Evolutionary conservation across 2,113 vertebrate genomes (phyloP).

Genomic region (Percina caprodes): DNA sequence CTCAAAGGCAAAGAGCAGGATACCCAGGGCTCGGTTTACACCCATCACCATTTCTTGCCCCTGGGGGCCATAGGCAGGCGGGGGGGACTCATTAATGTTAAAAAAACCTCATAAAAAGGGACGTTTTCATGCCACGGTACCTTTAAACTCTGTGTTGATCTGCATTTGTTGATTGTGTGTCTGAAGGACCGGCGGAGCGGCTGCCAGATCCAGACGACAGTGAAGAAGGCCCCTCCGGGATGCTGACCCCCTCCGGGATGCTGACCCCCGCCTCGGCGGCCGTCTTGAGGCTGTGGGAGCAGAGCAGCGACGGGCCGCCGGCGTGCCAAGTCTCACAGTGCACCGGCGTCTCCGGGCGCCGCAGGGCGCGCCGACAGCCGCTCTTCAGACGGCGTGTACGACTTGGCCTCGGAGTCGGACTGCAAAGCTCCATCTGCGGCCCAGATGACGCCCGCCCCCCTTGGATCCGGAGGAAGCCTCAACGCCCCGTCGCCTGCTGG

Average conservation of each 20-base stretch:
- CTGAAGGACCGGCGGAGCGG: slow-evolving; percentile 26
- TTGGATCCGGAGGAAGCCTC: slow-evolving; percentile 21
- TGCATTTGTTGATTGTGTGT: background rate
- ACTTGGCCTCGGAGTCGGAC: slow-evolving; percentile 46
- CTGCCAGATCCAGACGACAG: background rate
- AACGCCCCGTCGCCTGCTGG: background rate
- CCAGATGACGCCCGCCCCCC: slow-evolving; percentile 15
- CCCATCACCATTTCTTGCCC: no score
- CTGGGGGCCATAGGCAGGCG: no score
- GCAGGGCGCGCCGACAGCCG: background rate
- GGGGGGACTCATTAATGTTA: no score
- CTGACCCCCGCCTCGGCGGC: background rate
- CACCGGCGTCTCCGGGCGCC: slow-evolving; percentile 22
- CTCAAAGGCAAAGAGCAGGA: no score
- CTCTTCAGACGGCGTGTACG: slow-evolving; percentile 26
- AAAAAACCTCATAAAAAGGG: no score
- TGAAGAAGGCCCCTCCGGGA: slow-evolving; percentile 21
- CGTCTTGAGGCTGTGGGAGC: slow-evolving; percentile 44
- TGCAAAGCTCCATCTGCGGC: background rate
- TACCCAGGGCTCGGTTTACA: no score
- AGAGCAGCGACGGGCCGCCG: background rate
- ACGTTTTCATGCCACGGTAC: no score
- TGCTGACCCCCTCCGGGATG: background rate
- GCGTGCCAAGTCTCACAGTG: background rate
- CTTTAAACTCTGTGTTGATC: background rate